Base-by-base conservation (phyloP, 2,113 vertebrate genomes). In the Sigmodon hispidus region DNA sequence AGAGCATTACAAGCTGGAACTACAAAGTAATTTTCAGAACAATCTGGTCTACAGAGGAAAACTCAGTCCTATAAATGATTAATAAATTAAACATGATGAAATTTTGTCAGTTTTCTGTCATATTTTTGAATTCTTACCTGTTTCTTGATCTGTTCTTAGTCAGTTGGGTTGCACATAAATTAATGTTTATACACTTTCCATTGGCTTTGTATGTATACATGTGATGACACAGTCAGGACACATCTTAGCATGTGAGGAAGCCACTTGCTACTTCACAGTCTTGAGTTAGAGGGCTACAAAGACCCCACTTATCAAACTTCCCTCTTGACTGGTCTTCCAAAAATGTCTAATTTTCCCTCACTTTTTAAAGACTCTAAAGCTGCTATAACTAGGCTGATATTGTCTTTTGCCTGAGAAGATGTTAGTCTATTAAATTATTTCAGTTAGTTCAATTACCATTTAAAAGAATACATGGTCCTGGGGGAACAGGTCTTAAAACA, bases 281-380 rank as follows among this genome's bases (percentile, higher is more conserved):
- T 29, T 85, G 80, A 81, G 63, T 34, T 45, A 11, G 5, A 92
- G 34, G 75, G 17, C 80, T 94, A 52, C 88, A 80, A 95, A 88
- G 76, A 80, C 5, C 24, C 75, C 43, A n/a, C 22, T 92, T 61
- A 84, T 50, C 59, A 94, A 85, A 92, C 80, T 85, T 73, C 89
- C 19, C 48, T 92, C 55, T 90, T 85, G 65, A 90, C 89, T 95
- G 59, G 81, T 88, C 59, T 95, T 52, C 94, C 80, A 97, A 61
- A 90, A 86, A 86, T 92, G 83, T 90, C 91, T 81, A 90, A 85
- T 91, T 89, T 97, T 86, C 61, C 92, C 80, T 97, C 76, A 94
- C 24, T 93, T 52, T 67, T 92, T 72, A 92, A 95, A 95, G 93
- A 90, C 92, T 72, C 31, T 52, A 52, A 88, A 92, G 16, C 75